Evolutionary conservation across 1,140 invertebrate genomes (phyloP).

Genomic region (Piezodorus guildinii): DNA sequence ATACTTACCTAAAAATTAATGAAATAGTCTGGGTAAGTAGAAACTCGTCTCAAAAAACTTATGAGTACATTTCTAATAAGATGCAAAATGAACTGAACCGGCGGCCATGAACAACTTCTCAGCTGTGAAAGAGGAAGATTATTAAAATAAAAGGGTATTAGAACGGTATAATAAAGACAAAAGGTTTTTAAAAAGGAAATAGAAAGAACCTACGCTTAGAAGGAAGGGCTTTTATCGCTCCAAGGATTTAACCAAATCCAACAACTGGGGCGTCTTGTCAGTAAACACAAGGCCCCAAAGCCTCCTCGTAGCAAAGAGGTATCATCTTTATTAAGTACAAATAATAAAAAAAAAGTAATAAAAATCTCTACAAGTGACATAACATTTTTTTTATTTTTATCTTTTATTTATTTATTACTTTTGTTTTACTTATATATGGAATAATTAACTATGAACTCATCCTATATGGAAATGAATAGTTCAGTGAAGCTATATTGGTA

Average conservation of each 20-base stretch:
- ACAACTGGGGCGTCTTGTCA: constrained; percentile 10
- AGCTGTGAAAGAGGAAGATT: not conserved
- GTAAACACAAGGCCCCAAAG: constrained; percentile 5
- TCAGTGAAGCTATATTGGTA: too few species aligned
- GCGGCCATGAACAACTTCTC: constrained; percentile 14
- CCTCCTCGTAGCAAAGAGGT: not conserved
- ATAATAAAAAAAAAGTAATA: not conserved
- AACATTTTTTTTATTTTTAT: too few species aligned
- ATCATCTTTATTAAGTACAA: not conserved
- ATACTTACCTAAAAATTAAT: constrained; percentile 8
- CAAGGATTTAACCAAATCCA: not conserved
- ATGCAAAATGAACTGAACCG: constrained; percentile 6
- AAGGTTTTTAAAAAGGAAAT: not conserved
- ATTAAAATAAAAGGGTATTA: not conserved
- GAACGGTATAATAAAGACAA: not conserved
- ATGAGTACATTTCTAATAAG: constrained; percentile 10
- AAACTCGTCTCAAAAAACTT: not conserved
- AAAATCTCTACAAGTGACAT: too few species aligned
- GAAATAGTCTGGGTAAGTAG: not conserved
- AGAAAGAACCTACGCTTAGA: not conserved
- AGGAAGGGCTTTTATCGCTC: not conserved
- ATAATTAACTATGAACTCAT: too few species aligned
- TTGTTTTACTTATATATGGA: too few species aligned
- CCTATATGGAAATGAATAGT: too few species aligned
- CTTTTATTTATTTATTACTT: too few species aligned